Evolutionary conservation across 2,888 invertebrate species (phyloP).

Genomic region (Xestoiulus laeticollis): DNA sequence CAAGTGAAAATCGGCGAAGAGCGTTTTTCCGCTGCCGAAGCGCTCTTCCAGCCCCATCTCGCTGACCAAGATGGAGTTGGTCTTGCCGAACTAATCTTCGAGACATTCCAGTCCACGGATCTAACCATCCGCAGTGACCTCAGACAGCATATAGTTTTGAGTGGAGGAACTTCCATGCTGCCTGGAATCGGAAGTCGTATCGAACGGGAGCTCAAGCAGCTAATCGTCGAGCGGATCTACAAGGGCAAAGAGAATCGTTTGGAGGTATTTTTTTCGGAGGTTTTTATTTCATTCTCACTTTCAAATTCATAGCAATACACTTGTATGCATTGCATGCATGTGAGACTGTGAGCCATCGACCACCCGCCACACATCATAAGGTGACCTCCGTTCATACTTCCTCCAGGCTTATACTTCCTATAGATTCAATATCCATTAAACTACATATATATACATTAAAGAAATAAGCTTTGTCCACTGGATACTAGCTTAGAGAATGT

Average conservation of each 20-base stretch:
- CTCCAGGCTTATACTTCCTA: no score
- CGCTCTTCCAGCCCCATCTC: slow-evolving; percentile 11
- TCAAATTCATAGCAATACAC: no score
- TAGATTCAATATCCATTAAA: no score
- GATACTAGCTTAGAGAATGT: no score
- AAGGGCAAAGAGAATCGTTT: slow-evolving; percentile 15
- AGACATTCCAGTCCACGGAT: neutral
- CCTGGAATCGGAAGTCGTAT: slow-evolving; percentile 13
- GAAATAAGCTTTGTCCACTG: no score
- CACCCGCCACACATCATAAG: no score
- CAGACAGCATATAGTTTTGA: neutral
- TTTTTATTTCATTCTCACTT: neutral
- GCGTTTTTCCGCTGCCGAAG: slow-evolving; percentile 4
- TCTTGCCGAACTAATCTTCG: neutral
- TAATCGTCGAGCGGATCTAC: slow-evolving; percentile 10
- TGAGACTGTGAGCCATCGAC: no score
- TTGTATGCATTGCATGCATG: no score
- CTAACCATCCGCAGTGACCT: slow-evolving; percentile 13
- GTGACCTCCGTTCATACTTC: no score
- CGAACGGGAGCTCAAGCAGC: neutral
- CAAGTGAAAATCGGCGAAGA: slow-evolving; percentile 57
- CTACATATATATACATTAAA: no score
- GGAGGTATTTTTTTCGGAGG: slow-evolving; percentile 1
- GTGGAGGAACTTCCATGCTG: slow-evolving; percentile 31
- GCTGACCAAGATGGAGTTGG: neutral